These are phyloP conservation scores for Lampris incognitus DNA, from an alignment of 2,113 vertebrate species.

Conservation along the genomic window DNA sequence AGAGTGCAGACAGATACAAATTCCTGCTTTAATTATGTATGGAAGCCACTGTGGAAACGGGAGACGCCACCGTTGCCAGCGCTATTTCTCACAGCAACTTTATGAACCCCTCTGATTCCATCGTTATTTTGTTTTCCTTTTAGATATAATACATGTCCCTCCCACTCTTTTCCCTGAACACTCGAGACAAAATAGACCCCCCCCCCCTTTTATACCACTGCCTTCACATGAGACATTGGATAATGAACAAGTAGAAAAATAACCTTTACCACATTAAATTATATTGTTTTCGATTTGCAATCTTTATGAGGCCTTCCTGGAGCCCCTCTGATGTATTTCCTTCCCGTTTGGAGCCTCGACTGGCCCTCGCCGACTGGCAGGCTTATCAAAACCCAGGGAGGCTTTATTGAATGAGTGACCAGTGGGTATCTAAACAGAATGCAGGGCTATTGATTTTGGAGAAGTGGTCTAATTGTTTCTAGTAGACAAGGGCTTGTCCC, in stretches of 20 bases:
- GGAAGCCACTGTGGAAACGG: conserved; percentile 68
- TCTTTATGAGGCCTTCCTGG: conserved; percentile 81
- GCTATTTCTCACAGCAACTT: conserved; percentile 77
- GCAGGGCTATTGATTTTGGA: conserved; percentile 82
- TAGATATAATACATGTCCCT: conserved; percentile 66
- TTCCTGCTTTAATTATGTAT: conserved; percentile 85
- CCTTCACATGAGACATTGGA: conserved; percentile 74
- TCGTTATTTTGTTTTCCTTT: conserved; percentile 70
- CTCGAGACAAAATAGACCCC: conserved; percentile 67
- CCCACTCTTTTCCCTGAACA: conserved; percentile 63
- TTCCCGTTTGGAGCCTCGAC: conserved; percentile 73
- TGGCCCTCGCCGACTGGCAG: conserved; percentile 72
- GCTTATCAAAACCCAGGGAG: conserved; percentile 73
- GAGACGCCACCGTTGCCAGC: conserved; percentile 68
- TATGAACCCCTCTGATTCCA: conserved; percentile 74
- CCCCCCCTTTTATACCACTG: conserved; percentile 57
- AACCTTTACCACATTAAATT: conserved; percentile 79
- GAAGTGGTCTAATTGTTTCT: conserved; percentile 86
- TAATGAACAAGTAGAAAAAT: conserved; percentile 79
- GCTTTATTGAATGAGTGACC: conserved; percentile 83
- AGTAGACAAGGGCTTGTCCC: conserved; percentile 80
- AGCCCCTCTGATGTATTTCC: conserved; percentile 75
- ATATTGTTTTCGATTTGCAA: conserved; percentile 85
- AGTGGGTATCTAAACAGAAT: conserved; percentile 83
- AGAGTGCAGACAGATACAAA: conserved; percentile 84